A percentile compares a stretch with the other conserved stretches of the same genome.
Evolutionary conservation across 2,797 vertebrate species (phyloP).

Genomic region (Falco biarmicus): DNA sequence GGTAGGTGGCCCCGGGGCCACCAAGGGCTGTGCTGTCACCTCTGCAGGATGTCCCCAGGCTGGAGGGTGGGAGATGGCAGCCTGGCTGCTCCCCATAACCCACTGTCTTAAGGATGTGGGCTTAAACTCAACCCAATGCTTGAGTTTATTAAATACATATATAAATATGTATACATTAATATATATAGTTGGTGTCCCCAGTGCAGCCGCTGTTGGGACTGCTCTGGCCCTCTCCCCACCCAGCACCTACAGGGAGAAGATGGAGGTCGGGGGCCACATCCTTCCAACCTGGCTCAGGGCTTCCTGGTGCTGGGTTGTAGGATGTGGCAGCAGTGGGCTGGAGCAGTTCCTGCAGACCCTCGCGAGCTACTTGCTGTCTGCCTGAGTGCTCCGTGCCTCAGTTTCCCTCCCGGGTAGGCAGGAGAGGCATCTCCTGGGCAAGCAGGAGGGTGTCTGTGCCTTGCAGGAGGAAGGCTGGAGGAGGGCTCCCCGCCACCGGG

Average conservation of each 20-base stretch:
- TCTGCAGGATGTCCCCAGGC: not conserved
- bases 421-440: not conserved
- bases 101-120: not conserved
- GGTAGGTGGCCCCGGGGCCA: not conserved
- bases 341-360: not conserved
- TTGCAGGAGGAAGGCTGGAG: not conserved
- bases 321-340: not conserved
- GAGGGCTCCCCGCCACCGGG: too few species aligned
- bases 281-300: not conserved
- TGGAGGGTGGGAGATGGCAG: not conserved
- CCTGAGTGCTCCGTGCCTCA: not conserved
- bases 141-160: not conserved
- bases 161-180: too few species aligned
- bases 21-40: not conserved
- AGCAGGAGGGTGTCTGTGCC: not conserved
- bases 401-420: not conserved
- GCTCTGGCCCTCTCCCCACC: not conserved
- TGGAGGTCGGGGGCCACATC: not conserved
- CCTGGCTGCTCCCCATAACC: not conserved
- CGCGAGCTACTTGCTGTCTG: accelerated
- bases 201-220: accelerated
- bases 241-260: not conserved
- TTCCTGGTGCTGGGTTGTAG: not conserved
- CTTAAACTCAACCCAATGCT: not conserved
- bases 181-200: not conserved